Evolutionary conservation across 37 sponge, comb jelly and placozoan species (phyloP), one percentile per base, ranked within the genome.

Genomic region (Axinella damicornis): DNA sequence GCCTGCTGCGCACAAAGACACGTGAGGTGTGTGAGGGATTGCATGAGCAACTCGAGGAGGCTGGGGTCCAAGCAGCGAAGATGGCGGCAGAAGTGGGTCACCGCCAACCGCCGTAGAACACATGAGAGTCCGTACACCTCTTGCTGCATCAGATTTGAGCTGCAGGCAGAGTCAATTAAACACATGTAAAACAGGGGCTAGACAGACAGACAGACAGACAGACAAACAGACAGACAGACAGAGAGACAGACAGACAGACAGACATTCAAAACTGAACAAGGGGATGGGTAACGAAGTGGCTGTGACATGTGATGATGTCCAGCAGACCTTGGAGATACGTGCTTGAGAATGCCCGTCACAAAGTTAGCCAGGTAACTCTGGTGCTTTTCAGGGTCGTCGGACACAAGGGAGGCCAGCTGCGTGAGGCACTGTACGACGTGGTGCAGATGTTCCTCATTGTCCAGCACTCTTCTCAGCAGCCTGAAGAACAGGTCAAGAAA

Each of bases 351-450:
- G 18, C 65, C 76, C 9, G 82, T 20, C 31, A 82, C 83, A 69
- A 88, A 81, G 27, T 53, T 56, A 69, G 14, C 61, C 36, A 89
- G 57, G 27, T 83, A 89, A 1, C 27, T 18, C 62, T 63, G 35
- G 82, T 75, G 71, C 28, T 84, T 85, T 2, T 57, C 63, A 20
- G 89, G 71, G 20, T 85, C 87, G 2, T 79, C 73, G 0, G 74
- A 83, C 53, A 74, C 69, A 60, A 93, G 79, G 19, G 90, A 89
- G 62, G 91, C 87, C 64, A 93, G 75, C 74, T 93, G 94, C 28
- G 87, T 84, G 32, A 93, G 75, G 73, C 94, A 89, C 79, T 90
- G 91, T 0, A 85, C 21, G 2, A 77, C 67, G 46, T 72, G 69
- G 40, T 86, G 83, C 18, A 77, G 18, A 1, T 80, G 83, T 0